Evolutionary conservation across 2,113 vertebrate genomes (phyloP).

Genomic region (Speoplatyrhinus poulsoni): DNA sequence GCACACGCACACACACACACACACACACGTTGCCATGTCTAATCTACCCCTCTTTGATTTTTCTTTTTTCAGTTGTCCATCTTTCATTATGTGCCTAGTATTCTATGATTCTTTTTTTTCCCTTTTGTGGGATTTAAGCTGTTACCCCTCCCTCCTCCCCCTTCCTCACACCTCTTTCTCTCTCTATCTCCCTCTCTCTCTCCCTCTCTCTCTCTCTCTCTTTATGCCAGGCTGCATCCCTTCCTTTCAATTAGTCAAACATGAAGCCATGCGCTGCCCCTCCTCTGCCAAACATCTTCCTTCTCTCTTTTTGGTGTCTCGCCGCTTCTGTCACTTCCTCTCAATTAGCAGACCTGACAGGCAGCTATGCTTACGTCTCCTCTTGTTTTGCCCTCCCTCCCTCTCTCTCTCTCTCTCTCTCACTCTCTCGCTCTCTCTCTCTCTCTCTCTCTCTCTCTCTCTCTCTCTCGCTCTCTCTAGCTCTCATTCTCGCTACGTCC

Average conservation of each 20-base stretch:
- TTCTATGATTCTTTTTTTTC: slow-evolving; percentile 40
- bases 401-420: slow-evolving; percentile 29
- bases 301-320: slow-evolving; percentile 56
- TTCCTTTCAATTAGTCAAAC: slow-evolving; percentile 79
- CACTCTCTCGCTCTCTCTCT: slow-evolving; percentile 11
- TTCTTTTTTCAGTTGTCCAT: slow-evolving; percentile 73
- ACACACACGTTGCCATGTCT: slow-evolving; percentile 40
- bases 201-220: slow-evolving; percentile 3
- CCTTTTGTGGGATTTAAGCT: slow-evolving; percentile 62
- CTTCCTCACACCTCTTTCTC: not conserved
- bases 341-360: slow-evolving; percentile 74
- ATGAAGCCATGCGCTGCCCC: slow-evolving; percentile 66
- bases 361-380: slow-evolving; percentile 64
- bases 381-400: slow-evolving; percentile 28
- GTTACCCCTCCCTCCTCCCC: slow-evolving; percentile 9
- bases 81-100: slow-evolving; percentile 57
- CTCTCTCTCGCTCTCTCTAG: not conserved
- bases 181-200: slow-evolving; percentile 1
- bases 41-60: slow-evolving; percentile 69
- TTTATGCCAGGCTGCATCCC: slow-evolving; percentile 61
- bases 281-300: slow-evolving; percentile 51
- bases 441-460: slow-evolving; percentile 29
- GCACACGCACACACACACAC: not conserved
- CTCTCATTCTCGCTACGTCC: not conserved
- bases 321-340: slow-evolving; percentile 73